A percentile compares a stretch with the other conserved stretches of the same genome.
Conservation (phyloP, 2,888 invertebrate species). For the Heterodera filipjevi region DNA sequence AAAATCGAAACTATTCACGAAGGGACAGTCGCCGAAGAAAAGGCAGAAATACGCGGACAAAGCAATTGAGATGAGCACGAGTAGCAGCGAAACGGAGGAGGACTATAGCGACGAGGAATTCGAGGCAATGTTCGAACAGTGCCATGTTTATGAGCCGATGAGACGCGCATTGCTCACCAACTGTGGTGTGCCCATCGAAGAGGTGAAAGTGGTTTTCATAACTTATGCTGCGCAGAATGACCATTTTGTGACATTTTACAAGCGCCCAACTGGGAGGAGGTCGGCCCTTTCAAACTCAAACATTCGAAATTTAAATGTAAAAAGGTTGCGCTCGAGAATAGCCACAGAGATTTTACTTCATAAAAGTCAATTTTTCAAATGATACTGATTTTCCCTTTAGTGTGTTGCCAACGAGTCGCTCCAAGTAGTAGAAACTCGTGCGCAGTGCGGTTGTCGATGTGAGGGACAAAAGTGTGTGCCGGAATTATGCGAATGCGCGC, state of each 20-base stretch:
- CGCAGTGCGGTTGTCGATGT: constrained; percentile 83
- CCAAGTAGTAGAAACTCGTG: constrained; percentile 72
- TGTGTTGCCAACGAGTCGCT: constrained; percentile 78
- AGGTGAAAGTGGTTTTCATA: constrained; percentile 14
- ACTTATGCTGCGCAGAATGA: too few relatives aligned
- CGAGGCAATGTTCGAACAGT: constrained; percentile 22
- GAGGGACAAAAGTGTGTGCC: constrained; percentile 87
- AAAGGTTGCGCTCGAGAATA: too few relatives aligned
- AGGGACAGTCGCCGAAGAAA: neutral
- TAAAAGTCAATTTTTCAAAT: too few relatives aligned
- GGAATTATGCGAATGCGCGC: constrained; percentile 89
- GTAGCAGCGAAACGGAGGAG: constrained; percentile 23
- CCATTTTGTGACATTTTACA: too few relatives aligned
- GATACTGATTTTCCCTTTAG: neutral
- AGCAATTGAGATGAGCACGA: constrained; percentile 21
- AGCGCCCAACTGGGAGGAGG: too few relatives aligned
- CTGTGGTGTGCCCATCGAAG: constrained; percentile 27
- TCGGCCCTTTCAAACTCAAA: too few relatives aligned
- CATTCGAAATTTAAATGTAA: too few relatives aligned
- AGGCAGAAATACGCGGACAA: constrained; percentile 15
- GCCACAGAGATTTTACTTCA: too few relatives aligned
- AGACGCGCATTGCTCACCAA: constrained; percentile 22
- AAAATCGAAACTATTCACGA: neutral
- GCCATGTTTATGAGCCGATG: constrained; percentile 15
- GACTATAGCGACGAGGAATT: constrained; percentile 22